These are phyloP conservation scores for Conomelus anceps DNA, from an alignment of 2,888 invertebrate species.

Conservation along the genomic window DNA sequence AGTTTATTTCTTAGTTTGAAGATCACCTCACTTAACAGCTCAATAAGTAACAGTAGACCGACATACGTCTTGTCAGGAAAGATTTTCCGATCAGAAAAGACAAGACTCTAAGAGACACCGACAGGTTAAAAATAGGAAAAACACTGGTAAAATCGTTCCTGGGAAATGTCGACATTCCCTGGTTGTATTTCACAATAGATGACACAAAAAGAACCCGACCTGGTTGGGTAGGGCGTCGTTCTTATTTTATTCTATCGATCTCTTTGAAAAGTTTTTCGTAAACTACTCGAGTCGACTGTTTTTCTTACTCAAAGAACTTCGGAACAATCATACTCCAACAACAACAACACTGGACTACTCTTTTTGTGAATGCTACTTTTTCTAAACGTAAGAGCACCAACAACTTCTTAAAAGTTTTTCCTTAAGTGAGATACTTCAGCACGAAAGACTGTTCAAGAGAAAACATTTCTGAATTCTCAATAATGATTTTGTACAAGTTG, in stretches of 20 bases:
- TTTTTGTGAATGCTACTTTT: background rate
- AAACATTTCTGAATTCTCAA: background rate
- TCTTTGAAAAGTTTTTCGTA: background rate
- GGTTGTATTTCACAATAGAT: background rate
- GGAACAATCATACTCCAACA: background rate
- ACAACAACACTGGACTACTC: background rate
- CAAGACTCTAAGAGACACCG: background rate
- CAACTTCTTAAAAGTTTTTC: background rate
- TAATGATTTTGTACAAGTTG: background rate
- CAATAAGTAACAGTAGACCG: background rate
- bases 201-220: background rate
- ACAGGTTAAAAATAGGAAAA: background rate
- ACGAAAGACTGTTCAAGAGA: background rate
- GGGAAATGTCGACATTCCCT: background rate
- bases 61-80: background rate
- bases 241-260: background rate
- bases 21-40: background rate
- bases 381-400: background rate
- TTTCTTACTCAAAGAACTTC: background rate
- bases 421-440: background rate
- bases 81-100: background rate
- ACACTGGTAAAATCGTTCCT: background rate
- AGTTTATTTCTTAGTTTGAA: background rate
- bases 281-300: background rate
- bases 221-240: background rate